Evolutionary conservation across 2,797 vertebrate species (phyloP), one percentile per base, ranked within the genome.

Genomic region (Sebastolobus altivelis): DNA sequence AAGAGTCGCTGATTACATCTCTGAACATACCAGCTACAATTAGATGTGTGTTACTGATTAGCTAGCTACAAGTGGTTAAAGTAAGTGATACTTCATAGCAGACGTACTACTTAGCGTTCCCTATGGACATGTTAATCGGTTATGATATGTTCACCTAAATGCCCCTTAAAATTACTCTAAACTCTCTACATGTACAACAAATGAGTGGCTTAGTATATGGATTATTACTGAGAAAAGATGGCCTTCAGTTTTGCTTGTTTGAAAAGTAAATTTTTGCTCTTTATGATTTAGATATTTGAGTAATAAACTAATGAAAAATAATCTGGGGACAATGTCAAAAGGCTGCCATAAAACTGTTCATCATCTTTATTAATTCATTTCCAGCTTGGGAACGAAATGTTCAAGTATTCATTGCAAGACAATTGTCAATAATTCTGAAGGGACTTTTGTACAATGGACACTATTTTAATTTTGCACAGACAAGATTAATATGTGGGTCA

Each of bases 1-100:
- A 89, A 86, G 82, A 89, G 84, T 56, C 11, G 61, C 81, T 82
- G 93, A 95, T 95, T 93, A 86, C 78, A 94, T 95, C 93, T 94
- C 65, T 84, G 89, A 93, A 93, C 87, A 94, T 91, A 92, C 88
- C 85, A 86, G 86, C 80, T 91, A 92, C 92, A 93, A 93, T 93
- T 94, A 94, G 93, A 94, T 95, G 83, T 92, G 88, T 94, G 93
- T 93, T 92, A 86, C 88, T 93, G 91, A 94, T 94, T 91, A 87
- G 65, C 61, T 67, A 81, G 71, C 31, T 66, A 88, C 85, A 90
- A 93, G 88, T 91, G 78, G 82, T 89, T 88, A 89, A 87, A 87
- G 90, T 87, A 89, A 92, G 77, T 12, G 75, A 90, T 90, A 85
- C 84, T 85, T 72, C 43, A 69, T 72, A 67, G 65, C 80, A 56